Base-by-base conservation (phyloP, 1,140 invertebrate species). In the Aleiodes sp. region DNA sequence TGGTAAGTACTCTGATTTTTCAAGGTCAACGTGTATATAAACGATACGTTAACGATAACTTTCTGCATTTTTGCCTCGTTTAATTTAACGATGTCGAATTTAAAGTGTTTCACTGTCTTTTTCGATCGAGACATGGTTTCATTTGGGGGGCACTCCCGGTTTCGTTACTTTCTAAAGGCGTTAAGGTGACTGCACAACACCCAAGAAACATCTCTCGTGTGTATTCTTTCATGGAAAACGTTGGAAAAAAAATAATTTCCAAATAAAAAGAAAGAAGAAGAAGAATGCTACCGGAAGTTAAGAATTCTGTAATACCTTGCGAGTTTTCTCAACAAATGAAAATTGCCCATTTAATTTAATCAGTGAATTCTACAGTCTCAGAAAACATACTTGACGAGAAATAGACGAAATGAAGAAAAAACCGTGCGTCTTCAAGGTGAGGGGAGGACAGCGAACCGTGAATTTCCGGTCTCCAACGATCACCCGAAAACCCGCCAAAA, bases 91-190 rank as follows among this genome's bases (percentile, higher is more conserved):
- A 59, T 4, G 14, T 26, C 14, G 26, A 31, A 59, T 59, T n/a
- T 1, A 59, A 56, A 31, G 3, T 39, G 33, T 60, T 59, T 56
- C 26, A n/a, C 19, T 12, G 12, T 67, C 28, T 59, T 67, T 62
- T 67, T 60, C 52, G 56, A 33, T 60, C 52, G 39, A 67, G 65
- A 68, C 65, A 71, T 65, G 63, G 46, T 68, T 67, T 46, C 65
- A 63, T 60, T 26, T 35, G 33, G 24, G 56, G 26, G 19, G 39
- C 33, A 46, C 37, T 67, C 29, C 60, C 37, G 31, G n/a, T 60
- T 67, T 71, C 62, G 69, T 68, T 70, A 79, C 80, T 84, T 84
- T 84, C 82, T 82, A 84, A 84, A 83, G 75, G 62, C 70, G 76
- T 79, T 79, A 77, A 80, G 75, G 73, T 74, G 75, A 43, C 71